Evolutionary conservation across 2,888 invertebrate genomes (phyloP).

Genomic region (Calameuta idolon): DNA sequence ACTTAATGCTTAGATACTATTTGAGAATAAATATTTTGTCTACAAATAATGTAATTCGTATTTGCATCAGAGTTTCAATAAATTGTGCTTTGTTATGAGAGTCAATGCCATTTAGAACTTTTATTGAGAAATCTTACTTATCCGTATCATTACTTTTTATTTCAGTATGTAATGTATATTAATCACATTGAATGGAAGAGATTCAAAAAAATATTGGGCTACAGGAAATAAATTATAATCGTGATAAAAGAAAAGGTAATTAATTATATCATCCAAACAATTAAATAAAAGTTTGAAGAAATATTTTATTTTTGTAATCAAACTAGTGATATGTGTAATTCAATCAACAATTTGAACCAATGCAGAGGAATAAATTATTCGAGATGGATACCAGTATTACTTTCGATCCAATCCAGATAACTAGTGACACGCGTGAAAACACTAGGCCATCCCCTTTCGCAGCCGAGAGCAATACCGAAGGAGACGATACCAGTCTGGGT

Average conservation of each 20-base stretch:
- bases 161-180: neutral
- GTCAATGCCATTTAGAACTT: neutral
- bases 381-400: constrained; percentile 22
- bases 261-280: neutral
- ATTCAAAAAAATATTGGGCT: neutral
- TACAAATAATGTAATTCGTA: neutral
- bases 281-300: neutral
- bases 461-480: constrained; percentile 47
- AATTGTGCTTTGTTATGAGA: neutral
- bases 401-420: constrained; percentile 44
- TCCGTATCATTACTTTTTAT: neutral
- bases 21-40: neutral
- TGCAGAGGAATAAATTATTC: neutral
- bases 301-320: neutral
- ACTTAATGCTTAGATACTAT: neutral
- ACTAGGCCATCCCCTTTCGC: constrained; percentile 47
- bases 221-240: neutral
- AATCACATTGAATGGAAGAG: neutral
- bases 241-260: neutral
- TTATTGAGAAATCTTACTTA: neutral
- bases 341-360: neutral
- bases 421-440: constrained; percentile 47
- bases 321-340: neutral
- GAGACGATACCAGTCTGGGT: constrained; percentile 51
- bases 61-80: neutral